Evolutionary conservation across 1,140 invertebrate species (phyloP).

Genomic region (Musca domestica): DNA sequence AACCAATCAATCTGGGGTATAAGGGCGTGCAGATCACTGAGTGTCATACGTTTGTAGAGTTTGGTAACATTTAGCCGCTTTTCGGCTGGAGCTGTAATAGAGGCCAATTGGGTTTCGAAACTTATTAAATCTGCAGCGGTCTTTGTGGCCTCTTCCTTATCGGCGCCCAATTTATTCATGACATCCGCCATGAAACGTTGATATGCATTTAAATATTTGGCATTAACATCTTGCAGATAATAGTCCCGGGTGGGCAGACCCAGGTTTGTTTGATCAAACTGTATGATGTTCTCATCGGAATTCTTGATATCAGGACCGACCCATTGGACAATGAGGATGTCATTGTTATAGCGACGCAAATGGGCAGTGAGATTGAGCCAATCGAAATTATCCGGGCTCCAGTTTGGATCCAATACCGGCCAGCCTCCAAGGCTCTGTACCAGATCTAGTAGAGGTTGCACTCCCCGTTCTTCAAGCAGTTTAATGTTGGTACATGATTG

Average conservation of each 20-base stretch:
- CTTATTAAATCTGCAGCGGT: conserved; percentile 73
- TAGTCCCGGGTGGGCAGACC: conserved; percentile 84
- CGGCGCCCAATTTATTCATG: conserved; percentile 67
- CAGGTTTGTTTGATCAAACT: conserved; percentile 85
- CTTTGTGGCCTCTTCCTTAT: conserved; percentile 58
- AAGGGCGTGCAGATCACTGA: conserved; percentile 65
- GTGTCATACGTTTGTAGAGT: conserved; percentile 75
- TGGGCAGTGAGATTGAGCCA: conserved; percentile 74
- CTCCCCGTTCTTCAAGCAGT: conserved; percentile 66
- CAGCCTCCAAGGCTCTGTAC: conserved; percentile 77
- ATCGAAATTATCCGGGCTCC: conserved; percentile 67
- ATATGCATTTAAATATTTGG: conserved; percentile 74
- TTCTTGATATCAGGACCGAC: conserved; percentile 87
- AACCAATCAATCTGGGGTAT: conserved; percentile 80
- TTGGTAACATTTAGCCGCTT: conserved; percentile 70
- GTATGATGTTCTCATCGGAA: conserved; percentile 80
- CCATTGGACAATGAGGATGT: conserved; percentile 77
- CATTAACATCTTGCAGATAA: conserved; percentile 70
- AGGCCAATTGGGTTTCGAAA: conserved; percentile 74
- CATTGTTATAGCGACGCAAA: conserved; percentile 78
- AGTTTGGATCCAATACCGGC: conserved; percentile 72
- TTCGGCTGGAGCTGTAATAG: conserved; percentile 67
- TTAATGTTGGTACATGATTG: conserved; percentile 81
- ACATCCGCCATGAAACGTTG: conserved; percentile 73
- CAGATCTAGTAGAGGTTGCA: conserved; percentile 69